phyloP scores from a whole-genome alignment of 2,113 vertebrate genomes.

The Ellobius talpinus region DNA sequence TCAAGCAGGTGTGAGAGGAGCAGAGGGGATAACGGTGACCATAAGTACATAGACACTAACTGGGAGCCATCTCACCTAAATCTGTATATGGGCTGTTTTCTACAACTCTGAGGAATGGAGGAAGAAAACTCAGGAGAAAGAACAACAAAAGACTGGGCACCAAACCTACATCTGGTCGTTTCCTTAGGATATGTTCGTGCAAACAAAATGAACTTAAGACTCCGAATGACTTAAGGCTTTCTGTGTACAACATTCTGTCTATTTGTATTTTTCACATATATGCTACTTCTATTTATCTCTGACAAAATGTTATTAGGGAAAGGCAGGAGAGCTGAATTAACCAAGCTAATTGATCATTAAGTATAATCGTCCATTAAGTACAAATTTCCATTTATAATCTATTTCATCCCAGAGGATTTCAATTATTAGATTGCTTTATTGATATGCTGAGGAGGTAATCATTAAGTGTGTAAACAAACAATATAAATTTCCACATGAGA shows the following conservation, averaged over 20 bases:
- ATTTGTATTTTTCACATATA: slow-evolving; percentile 58
- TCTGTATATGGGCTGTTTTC: not conserved
- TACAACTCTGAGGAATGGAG: not conserved
- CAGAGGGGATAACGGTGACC: not conserved
- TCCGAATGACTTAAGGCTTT: not conserved
- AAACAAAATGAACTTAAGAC: not conserved
- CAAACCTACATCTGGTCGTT: not conserved
- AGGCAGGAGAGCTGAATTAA: slow-evolving; percentile 63
- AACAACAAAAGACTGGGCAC: not conserved
- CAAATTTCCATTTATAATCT: slow-evolving; percentile 76
- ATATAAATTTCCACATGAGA: slow-evolving; percentile 36
- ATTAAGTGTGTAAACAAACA: slow-evolving; percentile 55
- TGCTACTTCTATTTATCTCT: slow-evolving; percentile 55
- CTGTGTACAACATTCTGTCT: not conserved
- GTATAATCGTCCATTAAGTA: slow-evolving; percentile 61
- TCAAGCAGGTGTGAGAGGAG: not conserved
- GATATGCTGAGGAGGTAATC: slow-evolving; percentile 57
- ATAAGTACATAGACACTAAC: not conserved
- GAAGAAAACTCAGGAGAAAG: not conserved
- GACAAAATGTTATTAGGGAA: slow-evolving; percentile 47
- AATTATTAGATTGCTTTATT: slow-evolving; percentile 66
- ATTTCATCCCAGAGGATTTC: slow-evolving; percentile 54
- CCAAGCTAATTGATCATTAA: slow-evolving; percentile 69
- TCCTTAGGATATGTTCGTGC: slow-evolving; percentile 16
- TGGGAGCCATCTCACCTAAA: not conserved